Percentiles rank a stretch among this genome's conserved stretches.
Evolutionary conservation across 2,113 vertebrate species (phyloP).

Genomic region (Catagonus wagneri): DNA sequence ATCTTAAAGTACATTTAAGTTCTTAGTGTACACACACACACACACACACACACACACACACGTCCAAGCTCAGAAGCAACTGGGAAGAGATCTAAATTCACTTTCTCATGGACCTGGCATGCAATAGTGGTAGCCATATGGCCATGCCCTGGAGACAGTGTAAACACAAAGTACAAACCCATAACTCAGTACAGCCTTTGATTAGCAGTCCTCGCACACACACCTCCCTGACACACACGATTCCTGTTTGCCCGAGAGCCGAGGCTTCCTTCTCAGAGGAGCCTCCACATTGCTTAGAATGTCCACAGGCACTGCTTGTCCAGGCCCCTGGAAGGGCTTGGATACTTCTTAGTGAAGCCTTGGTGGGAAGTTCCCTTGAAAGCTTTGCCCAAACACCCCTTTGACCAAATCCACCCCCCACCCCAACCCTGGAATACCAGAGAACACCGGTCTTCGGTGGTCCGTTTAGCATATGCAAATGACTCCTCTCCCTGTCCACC

Average conservation of each 20-base stretch:
- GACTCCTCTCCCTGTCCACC: not conserved
- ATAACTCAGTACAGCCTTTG: not conserved
- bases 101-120: not conserved
- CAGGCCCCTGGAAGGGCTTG: not conserved
- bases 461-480: slow-evolving; percentile 43
- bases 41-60: not conserved
- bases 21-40: not conserved
- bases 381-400: not conserved
- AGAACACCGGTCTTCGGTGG: not conserved
- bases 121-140: not conserved
- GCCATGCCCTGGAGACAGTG: not conserved
- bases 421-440: not conserved
- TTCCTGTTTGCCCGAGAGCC: not conserved
- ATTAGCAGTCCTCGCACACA: not conserved
- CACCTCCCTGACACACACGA: no score
- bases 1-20: not conserved
- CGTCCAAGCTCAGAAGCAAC: not conserved
- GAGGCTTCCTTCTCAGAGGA: not conserved
- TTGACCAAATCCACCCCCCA: not conserved
- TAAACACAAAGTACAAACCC: not conserved
- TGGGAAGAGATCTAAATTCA: not conserved
- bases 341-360: not conserved
- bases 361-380: not conserved
- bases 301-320: not conserved
- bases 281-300: not conserved